Base-by-base conservation (phyloP, 2,888 invertebrate species). In the Onthophagus sagittarius region DNA sequence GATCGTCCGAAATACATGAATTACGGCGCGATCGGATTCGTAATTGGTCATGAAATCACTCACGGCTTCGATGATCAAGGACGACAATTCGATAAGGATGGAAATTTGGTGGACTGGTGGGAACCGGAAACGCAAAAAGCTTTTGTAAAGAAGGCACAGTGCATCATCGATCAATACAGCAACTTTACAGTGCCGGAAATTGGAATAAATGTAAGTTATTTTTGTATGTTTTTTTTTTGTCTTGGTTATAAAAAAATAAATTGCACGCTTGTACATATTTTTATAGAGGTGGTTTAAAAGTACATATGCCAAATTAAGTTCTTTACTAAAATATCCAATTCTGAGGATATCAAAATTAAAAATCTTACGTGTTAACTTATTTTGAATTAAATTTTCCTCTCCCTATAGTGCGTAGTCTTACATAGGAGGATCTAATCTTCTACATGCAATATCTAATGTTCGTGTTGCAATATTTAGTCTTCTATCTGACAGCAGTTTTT, bases 21-120 rank as follows among this genome's bases (percentile, higher is more conserved):
- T 84, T 96, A 94, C 79, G 96, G 95, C 15, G 94, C 94, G 1
- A 96, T 97, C 76, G 96, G 96, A 1, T 95, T 94, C 81, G 94
- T 96, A 2, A 96, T 96, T 80, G 96, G 96, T 0, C 96, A 96
- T 82, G 96, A 96, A 87, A 95, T 97, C 71, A 96, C 95, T 0
- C 96, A 96, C 82, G 95, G 95, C 7, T 96, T 95, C 80, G 95
- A 95, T 82, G 94, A 94, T 82, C 93, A 93, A 88, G 96, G 98
- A 71, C 91, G 97, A 70, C 95, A 96, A 86, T 98, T 96, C 82
- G 96, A 98, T 85, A 92, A 94, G 77, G 90, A 94, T 76, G 98
- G 98, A 11, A 97, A 97, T 85, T 86, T 97, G 76, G 90, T 93
- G 0, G 95, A 97, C 81, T 98, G 98, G 98, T 98, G 97, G 97